Percentiles rank a stretch among this genome's conserved stretches.
Conservation (phyloP, 2,888 invertebrate genomes). For the Malacosoma neustria region DNA sequence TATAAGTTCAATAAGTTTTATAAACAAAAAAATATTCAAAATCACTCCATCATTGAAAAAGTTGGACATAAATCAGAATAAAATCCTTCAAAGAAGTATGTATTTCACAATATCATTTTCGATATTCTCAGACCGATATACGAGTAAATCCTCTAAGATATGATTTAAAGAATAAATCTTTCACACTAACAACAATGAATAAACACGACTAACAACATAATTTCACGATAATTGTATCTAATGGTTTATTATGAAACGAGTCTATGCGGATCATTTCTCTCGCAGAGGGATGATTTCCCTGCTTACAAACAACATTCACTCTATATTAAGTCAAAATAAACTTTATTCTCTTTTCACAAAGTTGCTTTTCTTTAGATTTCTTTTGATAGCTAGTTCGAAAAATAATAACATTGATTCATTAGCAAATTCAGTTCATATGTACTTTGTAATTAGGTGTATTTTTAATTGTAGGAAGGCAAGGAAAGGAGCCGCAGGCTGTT, state of each 20-base stretch:
- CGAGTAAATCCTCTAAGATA: too few relatives aligned
- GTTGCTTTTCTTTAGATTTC: slow-evolving; percentile 11
- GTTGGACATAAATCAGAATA: too few relatives aligned
- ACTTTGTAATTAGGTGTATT: slow-evolving; percentile 22
- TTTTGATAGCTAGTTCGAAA: slow-evolving; percentile 6
- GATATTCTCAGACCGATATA: too few relatives aligned
- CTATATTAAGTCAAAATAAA: too few relatives aligned
- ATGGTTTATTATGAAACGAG: slow-evolving; percentile 15
- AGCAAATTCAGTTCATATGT: slow-evolving; percentile 33
- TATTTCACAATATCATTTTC: too few relatives aligned
- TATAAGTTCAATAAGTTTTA: too few relatives aligned
- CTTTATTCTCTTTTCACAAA: too few relatives aligned
- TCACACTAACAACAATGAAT: neutral
- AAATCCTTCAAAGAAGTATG: too few relatives aligned
- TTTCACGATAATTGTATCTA: slow-evolving; percentile 13
- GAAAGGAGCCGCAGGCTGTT: slow-evolving; percentile 26
- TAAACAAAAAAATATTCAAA: too few relatives aligned
- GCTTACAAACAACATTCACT: neutral
- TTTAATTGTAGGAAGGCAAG: slow-evolving; percentile 17
- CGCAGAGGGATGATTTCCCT: neutral
- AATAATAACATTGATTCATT: slow-evolving; percentile 24
- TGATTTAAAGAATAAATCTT: neutral
- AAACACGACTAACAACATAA: neutral
- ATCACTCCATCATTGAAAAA: too few relatives aligned
- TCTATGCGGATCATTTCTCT: neutral